Percentiles rank a stretch among this genome's conserved stretches.
phyloP scores from a whole-genome alignment of 2,888 invertebrate genomes.

The Electrophaes corylata region DNA sequence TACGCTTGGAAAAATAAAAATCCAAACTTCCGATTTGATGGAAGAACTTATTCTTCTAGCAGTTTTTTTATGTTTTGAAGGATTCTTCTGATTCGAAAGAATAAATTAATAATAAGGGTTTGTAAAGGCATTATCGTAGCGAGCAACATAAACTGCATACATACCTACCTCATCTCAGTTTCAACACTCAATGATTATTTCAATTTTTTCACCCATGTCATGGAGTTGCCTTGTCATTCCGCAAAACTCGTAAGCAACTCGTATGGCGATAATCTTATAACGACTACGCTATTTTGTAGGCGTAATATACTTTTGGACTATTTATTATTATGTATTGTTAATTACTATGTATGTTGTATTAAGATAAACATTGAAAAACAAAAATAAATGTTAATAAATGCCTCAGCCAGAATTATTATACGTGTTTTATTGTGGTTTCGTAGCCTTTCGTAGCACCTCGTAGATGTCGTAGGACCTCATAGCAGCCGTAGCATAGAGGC shows the following conservation, averaged over 20 bases:
- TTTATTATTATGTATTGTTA: conserved; percentile 85
- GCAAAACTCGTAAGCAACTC: conserved; percentile 74
- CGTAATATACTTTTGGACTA: conserved; percentile 85
- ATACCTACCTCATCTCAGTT: not conserved
- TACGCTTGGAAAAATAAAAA: not conserved
- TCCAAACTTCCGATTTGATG: not conserved
- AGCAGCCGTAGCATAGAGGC: conserved; percentile 7
- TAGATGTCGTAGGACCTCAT: conserved; percentile 11
- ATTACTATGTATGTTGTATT: conserved; percentile 85
- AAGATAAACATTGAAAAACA: conserved; percentile 81
- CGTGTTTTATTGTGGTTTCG: conserved; percentile 50
- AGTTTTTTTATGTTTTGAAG: not conserved
- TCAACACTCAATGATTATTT: conserved; percentile 63
- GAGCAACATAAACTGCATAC: not conserved
- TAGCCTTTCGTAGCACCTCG: conserved; percentile 1
- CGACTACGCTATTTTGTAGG: conserved; percentile 84
- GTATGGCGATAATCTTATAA: conserved; percentile 82
- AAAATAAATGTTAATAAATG: conserved; percentile 85
- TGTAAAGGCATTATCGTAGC: not conserved
- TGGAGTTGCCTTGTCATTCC: conserved; percentile 75
- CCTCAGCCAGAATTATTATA: conserved; percentile 80
- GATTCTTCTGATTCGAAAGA: not conserved
- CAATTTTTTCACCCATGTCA: conserved; percentile 69
- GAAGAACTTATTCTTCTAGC: not conserved
- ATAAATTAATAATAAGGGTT: not conserved